Percentiles rank a stretch among this genome's conserved stretches.
phyloP scores from a whole-genome alignment of 2,113 vertebrate species.

The Cyprinus carpio region DNA sequence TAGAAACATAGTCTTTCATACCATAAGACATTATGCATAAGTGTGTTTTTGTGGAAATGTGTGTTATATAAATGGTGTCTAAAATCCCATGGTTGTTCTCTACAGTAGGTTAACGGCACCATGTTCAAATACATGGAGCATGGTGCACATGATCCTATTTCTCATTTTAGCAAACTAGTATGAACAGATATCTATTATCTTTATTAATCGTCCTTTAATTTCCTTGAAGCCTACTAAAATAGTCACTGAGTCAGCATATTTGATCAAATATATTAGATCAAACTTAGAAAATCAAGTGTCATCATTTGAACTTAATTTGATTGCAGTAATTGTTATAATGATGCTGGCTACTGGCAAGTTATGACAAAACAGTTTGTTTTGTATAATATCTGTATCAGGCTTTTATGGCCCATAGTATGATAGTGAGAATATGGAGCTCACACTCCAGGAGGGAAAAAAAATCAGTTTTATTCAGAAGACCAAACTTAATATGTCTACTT shows the following conservation, averaged over 20 bases:
- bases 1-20: conserved; percentile 16
- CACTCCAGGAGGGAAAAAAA: too few species aligned
- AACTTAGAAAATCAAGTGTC: not conserved
- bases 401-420: too few species aligned
- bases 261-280: not conserved
- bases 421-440: too few species aligned
- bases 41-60: conserved; percentile 27
- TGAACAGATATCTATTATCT: not conserved
- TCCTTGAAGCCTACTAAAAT: not conserved
- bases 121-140: conserved; percentile 53
- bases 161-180: not conserved
- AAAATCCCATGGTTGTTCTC: conserved; percentile 37
- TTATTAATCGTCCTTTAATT: not conserved
- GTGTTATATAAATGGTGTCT: conserved; percentile 53
- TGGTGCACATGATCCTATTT: too few species aligned
- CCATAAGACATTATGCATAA: not conserved
- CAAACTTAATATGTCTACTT: too few species aligned
- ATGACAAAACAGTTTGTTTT: not conserved
- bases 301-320: not conserved
- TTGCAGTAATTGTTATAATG: not conserved
- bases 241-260: not conserved
- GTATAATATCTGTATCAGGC: too few species aligned
- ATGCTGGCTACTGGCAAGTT: not conserved
- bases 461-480: too few species aligned
- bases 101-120: conserved; percentile 38